Percentiles rank a stretch among this genome's conserved stretches.
Evolutionary conservation across 2,113 vertebrate genomes (phyloP).

Genomic region (Mirounga angustirostris): DNA sequence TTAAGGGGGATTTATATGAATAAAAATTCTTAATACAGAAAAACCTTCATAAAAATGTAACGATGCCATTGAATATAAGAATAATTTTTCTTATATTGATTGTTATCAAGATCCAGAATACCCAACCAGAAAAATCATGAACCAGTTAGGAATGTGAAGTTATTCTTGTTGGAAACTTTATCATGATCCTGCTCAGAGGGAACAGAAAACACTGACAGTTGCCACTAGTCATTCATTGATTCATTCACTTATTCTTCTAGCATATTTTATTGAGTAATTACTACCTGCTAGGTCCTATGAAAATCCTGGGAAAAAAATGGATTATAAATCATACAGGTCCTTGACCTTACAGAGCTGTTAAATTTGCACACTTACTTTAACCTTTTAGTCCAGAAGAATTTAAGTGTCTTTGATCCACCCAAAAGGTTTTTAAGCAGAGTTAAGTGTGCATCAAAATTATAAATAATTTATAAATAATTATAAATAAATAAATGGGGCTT

Average conservation of each 20-base stretch:
- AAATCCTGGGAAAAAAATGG: neutral
- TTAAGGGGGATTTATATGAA: neutral
- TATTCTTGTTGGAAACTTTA: neutral
- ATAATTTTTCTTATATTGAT: constrained; percentile 32
- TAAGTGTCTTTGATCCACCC: neutral
- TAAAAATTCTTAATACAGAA: neutral
- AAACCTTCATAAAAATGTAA: neutral
- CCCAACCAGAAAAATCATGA: neutral
- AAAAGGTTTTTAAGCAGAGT: neutral
- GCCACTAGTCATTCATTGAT: neutral
- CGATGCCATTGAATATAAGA: neutral
- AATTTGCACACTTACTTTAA: neutral
- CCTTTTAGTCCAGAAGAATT: neutral
- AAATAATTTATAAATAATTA: too few relatives aligned
- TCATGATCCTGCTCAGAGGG: neutral
- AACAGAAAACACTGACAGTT: neutral
- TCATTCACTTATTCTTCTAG: neutral
- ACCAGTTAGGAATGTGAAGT: neutral
- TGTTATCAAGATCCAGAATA: neutral
- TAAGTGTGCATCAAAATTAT: too few relatives aligned
- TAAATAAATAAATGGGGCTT: neutral
- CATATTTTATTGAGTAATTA: neutral
- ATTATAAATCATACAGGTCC: neutral
- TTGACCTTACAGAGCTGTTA: neutral
- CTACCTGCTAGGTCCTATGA: neutral